Evolutionary conservation across 1,140 invertebrate species (phyloP), one percentile per base, ranked within the genome.

Genomic region (Dendroctonus ponderosae): DNA sequence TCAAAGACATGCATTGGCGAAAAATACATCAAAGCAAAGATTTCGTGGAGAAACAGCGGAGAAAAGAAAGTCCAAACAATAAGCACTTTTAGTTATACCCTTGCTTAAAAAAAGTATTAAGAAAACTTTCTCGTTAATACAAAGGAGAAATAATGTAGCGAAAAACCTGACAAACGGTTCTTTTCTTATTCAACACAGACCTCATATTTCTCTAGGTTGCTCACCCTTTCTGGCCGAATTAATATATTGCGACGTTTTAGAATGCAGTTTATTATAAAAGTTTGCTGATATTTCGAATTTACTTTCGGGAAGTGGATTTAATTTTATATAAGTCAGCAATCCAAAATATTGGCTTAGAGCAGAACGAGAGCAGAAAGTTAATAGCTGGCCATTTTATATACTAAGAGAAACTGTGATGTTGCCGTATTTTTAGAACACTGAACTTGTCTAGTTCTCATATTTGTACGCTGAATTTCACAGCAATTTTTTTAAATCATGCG

Each of bases 81-180:
- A 41, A 59, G 57, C 26, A 59, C 42, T 59, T 59, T 39, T 53
- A 43, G 15, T 15, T 59, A 15, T 44, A 37, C 42, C 37, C 41
- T 12, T 11, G 57, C 37, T 59, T 59, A 42, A 42, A 48, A 42
- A 46, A 59, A 59, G 44, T 42, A 59, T 59, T 59, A 59, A 59
- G 57, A 43, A 59, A 59, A 59, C n/a, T 59, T 59, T 57, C 57
- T 59, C 57, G 57, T 59, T 59, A 59, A 59, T 59, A 59, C 41
- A 59, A 59, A 59, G 57, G 57, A 59, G 15, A 59, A 59, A 59
- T 59, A 59, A 59, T 59, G 57, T 59, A 44, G 57, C 57, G 57
- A 59, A 59, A 59, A 59, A 59, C 41, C 57, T 59, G 43, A 59
- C 57, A 59, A 59, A 59, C 41, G 57, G 43, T 59, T 59, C 57